phyloP scores from a whole-genome alignment of 1,140 invertebrate species.

The Drosophila novamexicana region DNA sequence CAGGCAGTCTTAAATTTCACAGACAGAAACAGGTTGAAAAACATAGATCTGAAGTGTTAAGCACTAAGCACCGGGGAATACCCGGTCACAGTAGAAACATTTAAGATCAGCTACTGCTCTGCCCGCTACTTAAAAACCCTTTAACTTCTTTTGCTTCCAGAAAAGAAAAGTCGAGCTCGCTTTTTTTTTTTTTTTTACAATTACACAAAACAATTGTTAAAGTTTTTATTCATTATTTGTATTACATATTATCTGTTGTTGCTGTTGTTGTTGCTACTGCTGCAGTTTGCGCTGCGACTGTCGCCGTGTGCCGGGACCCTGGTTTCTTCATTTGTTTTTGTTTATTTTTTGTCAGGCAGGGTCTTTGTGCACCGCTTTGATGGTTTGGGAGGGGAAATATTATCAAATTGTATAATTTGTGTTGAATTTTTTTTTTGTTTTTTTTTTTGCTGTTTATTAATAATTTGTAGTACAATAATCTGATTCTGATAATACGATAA shows the following conservation, averaged over 20 bases:
- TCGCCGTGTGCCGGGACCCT: slow-evolving; percentile 10
- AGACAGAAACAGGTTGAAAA: no score
- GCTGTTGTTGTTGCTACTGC: slow-evolving; percentile 50
- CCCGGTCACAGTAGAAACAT: no score
- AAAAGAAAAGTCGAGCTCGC: background rate
- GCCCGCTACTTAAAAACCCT: background rate
- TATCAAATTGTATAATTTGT: slow-evolving; percentile 66
- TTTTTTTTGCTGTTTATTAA: slow-evolving; percentile 24
- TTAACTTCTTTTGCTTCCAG: background rate
- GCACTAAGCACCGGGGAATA: no score
- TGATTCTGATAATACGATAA: slow-evolving; percentile 40
- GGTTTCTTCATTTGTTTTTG: background rate
- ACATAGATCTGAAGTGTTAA: no score
- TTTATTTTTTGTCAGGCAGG: background rate
- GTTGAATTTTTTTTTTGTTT: slow-evolving; percentile 11
- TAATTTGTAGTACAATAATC: slow-evolving; percentile 42
- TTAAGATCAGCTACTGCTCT: background rate
- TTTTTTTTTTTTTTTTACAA: slow-evolving; percentile 54
- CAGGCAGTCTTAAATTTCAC: no score
- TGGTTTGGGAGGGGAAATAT: slow-evolving; percentile 41
- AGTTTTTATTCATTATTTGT: slow-evolving; percentile 83
- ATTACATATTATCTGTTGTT: slow-evolving; percentile 73
- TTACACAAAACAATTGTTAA: slow-evolving; percentile 84
- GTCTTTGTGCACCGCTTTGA: slow-evolving; percentile 30
- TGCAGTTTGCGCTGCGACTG: slow-evolving; percentile 18